These are phyloP conservation scores for Beris chalybata DNA, from an alignment of 2,888 invertebrate genomes.

Conservation along the genomic window DNA sequence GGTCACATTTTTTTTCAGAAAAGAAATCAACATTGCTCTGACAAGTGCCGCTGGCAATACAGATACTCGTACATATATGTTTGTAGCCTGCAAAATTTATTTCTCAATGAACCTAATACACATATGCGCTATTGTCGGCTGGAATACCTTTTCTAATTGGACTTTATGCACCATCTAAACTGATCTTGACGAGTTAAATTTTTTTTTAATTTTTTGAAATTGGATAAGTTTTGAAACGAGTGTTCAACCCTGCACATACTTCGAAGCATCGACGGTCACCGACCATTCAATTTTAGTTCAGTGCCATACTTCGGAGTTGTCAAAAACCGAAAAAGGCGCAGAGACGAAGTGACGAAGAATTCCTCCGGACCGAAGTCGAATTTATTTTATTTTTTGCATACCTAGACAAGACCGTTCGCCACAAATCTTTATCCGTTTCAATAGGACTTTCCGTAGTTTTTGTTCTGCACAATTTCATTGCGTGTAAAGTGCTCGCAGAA, in stretches of 20 bases:
- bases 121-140: too few relatives aligned
- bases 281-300: constrained; percentile 9
- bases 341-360: constrained; percentile 19
- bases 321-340: constrained; percentile 29
- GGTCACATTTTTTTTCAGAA: too few relatives aligned
- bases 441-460: not conserved
- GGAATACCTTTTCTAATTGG: too few relatives aligned
- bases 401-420: not conserved
- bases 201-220: too few relatives aligned
- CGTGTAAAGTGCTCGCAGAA: not conserved
- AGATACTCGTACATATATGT: too few relatives aligned
- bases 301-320: constrained; percentile 17
- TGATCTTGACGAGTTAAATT: too few relatives aligned
- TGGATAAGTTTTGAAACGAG: too few relatives aligned
- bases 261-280: not conserved
- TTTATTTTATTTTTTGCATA: constrained; percentile 9
- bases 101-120: too few relatives aligned
- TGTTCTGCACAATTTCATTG: not conserved
- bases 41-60: too few relatives aligned
- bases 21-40: too few relatives aligned
- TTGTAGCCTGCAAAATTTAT: too few relatives aligned
- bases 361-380: constrained; percentile 15
- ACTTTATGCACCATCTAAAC: too few relatives aligned
- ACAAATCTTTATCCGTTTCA: not conserved
- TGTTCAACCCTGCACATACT: constrained; percentile 3